A percentile compares a stretch with the other conserved stretches of the same genome.
These are phyloP conservation scores for Synergus laeviventris DNA, from an alignment of 2,888 invertebrate species.

Conservation along the genomic window DNA sequence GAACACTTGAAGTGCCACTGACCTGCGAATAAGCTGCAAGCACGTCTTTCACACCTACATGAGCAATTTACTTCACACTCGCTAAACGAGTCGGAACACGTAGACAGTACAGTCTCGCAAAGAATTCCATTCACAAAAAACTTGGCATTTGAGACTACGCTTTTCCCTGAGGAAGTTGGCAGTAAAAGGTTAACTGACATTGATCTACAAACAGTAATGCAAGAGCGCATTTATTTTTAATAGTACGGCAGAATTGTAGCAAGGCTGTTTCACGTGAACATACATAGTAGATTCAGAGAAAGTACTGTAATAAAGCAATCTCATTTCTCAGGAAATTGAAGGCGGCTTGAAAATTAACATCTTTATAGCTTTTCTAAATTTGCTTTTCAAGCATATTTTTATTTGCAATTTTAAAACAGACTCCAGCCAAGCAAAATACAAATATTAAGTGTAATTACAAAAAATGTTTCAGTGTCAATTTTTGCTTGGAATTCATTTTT, in stretches of 20 bases:
- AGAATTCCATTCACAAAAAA: conserved; percentile 37
- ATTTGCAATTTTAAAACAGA: too few relatives aligned
- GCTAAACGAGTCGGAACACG: neutral
- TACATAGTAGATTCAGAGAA: neutral
- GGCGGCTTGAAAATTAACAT: too few relatives aligned
- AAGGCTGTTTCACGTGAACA: conserved; percentile 1
- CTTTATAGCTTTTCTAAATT: too few relatives aligned
- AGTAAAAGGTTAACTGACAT: conserved; percentile 32
- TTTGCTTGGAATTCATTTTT: too few relatives aligned
- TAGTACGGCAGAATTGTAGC: neutral
- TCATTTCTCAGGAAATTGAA: neutral
- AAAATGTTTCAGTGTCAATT: too few relatives aligned
- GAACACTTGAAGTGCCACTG: conserved; percentile 3
- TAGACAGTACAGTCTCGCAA: conserved; percentile 10
- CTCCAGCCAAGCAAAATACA: too few relatives aligned
- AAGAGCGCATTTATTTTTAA: conserved; percentile 22
- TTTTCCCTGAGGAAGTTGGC: conserved; percentile 20
- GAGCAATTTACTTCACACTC: neutral
- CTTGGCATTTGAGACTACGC: conserved; percentile 9
- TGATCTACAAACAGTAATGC: conserved; percentile 34
- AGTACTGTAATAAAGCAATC: neutral
- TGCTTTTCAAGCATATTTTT: too few relatives aligned
- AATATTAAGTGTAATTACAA: too few relatives aligned
- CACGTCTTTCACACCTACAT: conserved; percentile 22
- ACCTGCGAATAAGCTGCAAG: conserved; percentile 24